Base-by-base conservation (phyloP, 2,888 invertebrate genomes). In the Malthinus flaveolus region DNA sequence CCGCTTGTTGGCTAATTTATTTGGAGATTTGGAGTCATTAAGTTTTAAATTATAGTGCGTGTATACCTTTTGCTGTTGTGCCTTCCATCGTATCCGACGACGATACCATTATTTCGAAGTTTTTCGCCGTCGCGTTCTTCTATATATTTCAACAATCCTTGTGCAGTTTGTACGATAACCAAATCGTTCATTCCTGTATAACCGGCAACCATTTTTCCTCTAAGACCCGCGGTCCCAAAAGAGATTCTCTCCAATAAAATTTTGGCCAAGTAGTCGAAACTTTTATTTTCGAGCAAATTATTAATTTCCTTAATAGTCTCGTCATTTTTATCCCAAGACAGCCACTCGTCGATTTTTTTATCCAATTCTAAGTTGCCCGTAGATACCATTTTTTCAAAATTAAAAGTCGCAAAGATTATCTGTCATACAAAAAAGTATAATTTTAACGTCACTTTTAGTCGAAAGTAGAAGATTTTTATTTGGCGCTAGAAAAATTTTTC, bases 181-280 rank as follows among this genome's bases (percentile, higher is more conserved):
- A 99, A 83, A 78, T 99, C 98, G 78, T 99, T 99, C 92, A 99
- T 94, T 63, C 90, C 88, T 65, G 86, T 86, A 78, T 91, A 97
- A 0, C 99, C 99, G 10, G 95, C 90, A 11, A 88, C 91, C 98
- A 99, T 98, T 63, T 83, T 83, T 0, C 91, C 95, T 63, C 99
- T 85, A 32, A 99, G 81, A 0, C 98, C 97, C 0, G 97, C 97
- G 1, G 97, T 97, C 11, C 97, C 97, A 78, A 97, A 97, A 69
- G 86, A 82, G 68, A 95, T 83, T 6, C 97, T 84, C 5, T 82
- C 78, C 32, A 88, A 76, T 72, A 97, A 85, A 9, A 88, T 80
- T 62, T 84, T 81, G 7, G 79, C 78, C 9, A 96, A 76, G 56
- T 83, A 82, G 37, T 82, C 81, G 74, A 83, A 83, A 72, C 87